Base-by-base conservation (phyloP, 2,888 invertebrate species). In the Spialia ferax region DNA sequence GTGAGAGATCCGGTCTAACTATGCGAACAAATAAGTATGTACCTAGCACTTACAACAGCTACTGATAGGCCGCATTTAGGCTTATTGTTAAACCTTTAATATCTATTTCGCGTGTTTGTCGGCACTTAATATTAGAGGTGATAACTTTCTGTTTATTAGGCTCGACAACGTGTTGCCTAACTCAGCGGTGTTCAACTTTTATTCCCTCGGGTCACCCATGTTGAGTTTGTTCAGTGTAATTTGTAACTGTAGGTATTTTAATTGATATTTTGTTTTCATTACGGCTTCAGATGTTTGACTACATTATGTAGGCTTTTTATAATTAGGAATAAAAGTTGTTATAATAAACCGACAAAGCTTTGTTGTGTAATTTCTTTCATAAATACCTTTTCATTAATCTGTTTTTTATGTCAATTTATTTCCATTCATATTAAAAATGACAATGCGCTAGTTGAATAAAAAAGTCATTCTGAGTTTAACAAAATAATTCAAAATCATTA, bases 21-120 rank as follows among this genome's bases (percentile, higher is more conserved):
- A 4, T 2, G 26, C 5, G 26, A 5, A 6, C 7, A 29, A 1
- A 29, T 29, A 29, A 29, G 29, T 29, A 29, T 4, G 13, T 26
- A 6, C 4, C 5, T 29, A 32, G 5, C 8, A 32, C 13, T 0
- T 35, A 35, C 35, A 35, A 32, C 7, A 32, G 13, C 18, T 10
- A 42, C 42, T 15, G 10, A 18, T 45, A 2, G 26, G 32, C 18
- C 6, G 35, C 35, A 32, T 73, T 6, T 7, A 59, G 48, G 52
- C 32, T 59, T 50, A n/a, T n/a, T 45, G 42, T 57, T 63, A 50
- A 11, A 50, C 57, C 38, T 52, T 55, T 42, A 55, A 73, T 72
- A 69, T 56, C 54, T 62, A 38, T 57, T 62, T 73, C 56, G 72
- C 72, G 70, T 72, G 73, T 64, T 60, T 61, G 65, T 38, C 42